Evolutionary conservation across 2,888 invertebrate genomes (phyloP).

Genomic region (Drosophila nr. medialis): DNA sequence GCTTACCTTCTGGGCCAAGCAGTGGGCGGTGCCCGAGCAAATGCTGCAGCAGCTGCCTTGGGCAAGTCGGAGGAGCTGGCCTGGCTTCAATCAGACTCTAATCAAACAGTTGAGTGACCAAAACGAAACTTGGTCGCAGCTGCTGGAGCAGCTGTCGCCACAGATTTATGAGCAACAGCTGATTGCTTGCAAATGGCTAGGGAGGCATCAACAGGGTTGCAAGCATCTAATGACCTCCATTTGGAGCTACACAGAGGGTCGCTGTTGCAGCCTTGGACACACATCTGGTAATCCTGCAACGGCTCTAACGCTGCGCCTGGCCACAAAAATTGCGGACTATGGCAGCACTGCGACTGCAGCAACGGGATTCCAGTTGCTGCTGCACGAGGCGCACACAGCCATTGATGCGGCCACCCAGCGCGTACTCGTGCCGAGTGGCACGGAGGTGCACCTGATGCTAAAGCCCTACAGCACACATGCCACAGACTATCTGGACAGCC

Average conservation of each 20-base stretch:
- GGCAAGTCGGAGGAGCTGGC: slow-evolving; percentile 16
- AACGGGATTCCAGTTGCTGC: slow-evolving; percentile 87
- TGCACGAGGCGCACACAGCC: slow-evolving; percentile 87
- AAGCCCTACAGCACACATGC: slow-evolving; percentile 87
- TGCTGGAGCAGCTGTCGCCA: slow-evolving; percentile 84
- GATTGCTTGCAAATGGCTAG: slow-evolving; percentile 87
- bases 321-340: slow-evolving; percentile 86
- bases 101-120: not conserved
- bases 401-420: slow-evolving; percentile 86
- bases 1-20: slow-evolving; percentile 74
- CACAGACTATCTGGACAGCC: slow-evolving; percentile 85
- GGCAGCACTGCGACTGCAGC: slow-evolving; percentile 86
- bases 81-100: not conserved
- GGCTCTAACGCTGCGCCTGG: slow-evolving; percentile 87
- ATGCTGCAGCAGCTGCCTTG: slow-evolving; percentile 58
- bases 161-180: slow-evolving; percentile 86
- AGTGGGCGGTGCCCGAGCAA: slow-evolving; percentile 82
- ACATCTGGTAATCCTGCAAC: slow-evolving; percentile 87
- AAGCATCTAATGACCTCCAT: slow-evolving; percentile 85
- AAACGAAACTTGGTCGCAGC: slow-evolving; percentile 35
- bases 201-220: slow-evolving; percentile 85
- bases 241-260: slow-evolving; percentile 84
- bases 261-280: slow-evolving; percentile 89
- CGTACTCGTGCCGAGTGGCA: slow-evolving; percentile 86
- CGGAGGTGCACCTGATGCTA: slow-evolving; percentile 87